Evolutionary conservation across 2,113 vertebrate species (phyloP), one percentile per base, ranked within the genome.

Genomic region (Chaenogobius annularis): DNA sequence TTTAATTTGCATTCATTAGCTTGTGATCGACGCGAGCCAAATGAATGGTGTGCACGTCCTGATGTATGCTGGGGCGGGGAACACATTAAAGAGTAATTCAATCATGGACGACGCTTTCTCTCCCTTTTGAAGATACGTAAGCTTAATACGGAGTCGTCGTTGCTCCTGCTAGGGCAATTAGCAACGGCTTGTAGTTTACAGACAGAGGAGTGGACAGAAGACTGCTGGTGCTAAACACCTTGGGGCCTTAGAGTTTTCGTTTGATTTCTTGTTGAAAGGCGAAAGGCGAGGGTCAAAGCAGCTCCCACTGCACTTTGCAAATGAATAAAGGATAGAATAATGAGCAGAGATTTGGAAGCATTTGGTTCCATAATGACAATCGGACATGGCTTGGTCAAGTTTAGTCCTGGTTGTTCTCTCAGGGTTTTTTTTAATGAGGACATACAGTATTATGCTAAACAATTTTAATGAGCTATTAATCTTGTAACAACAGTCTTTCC

Each of bases 1-100:
- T 12, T 72, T 77, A 63, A 82, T 74, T 61, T 31, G 13, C 64
- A 17, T 77, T 71, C 50, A 80, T 78, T 75, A 76, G 37, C 31
- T 52, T 11, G 11, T 26, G 59, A 70, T 70, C 20, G 40, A 83
- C 82, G 70, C 61, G 46, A 74, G 64, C 19, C 70, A 68, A 31
- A 73, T 68, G 70, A 71, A 61, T 77, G 78, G 23, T 75, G 59
- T 82, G 71, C 2, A 61, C 64, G 74, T 65, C 23, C 59, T 47
- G 61, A 47, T 66, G 11, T n/a, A 26, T 66, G 20, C 37, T 8
- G 20, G 11, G 40, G 22, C 56, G 43, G 0, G 3, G 35, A 77
- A 52, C 52, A 74, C 31, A 13, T 68, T 71, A 20, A 63, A 56
- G 59, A 7, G 48, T 70, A 31, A 43, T 63, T 23, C n/a, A 70